Percentiles rank a stretch among this genome's conserved stretches.
phyloP scores from a whole-genome alignment of 2,113 vertebrate genomes.

The Bos indicus region DNA sequence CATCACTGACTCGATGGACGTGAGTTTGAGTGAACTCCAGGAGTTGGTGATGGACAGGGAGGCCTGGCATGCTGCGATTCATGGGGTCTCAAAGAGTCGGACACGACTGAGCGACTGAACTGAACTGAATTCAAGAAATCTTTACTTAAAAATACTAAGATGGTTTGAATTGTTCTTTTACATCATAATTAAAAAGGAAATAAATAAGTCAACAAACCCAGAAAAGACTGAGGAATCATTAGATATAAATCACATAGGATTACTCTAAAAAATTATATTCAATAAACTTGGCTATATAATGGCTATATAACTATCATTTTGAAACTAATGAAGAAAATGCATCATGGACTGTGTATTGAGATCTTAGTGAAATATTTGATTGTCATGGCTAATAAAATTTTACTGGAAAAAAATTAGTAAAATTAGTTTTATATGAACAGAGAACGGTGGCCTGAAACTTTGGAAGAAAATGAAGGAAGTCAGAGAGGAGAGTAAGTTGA shows the following conservation, averaged over 20 bases:
- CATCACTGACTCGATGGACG: too few species aligned
- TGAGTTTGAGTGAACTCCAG: too few species aligned
- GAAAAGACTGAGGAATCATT: slow-evolving; percentile 4
- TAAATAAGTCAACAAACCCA: slow-evolving; percentile 13
- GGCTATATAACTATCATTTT: neutral
- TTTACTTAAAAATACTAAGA: neutral
- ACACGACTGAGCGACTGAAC: too few species aligned
- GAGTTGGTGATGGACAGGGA: too few species aligned
- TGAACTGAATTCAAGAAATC: neutral
- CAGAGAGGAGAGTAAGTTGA: neutral
- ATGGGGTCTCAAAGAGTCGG: too few species aligned
- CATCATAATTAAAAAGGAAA: neutral
- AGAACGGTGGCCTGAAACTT: neutral
- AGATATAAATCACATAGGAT: slow-evolving; percentile 21
- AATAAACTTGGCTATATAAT: neutral
- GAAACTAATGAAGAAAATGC: slow-evolving; percentile 55
- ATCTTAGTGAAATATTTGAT: slow-evolving; percentile 21
- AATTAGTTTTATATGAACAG: slow-evolving; percentile 17
- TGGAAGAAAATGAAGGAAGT: neutral
- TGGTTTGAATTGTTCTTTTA: neutral
- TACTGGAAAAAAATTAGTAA: slow-evolving; percentile 36
- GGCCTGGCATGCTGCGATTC: too few species aligned
- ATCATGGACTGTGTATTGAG: neutral
- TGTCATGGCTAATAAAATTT: slow-evolving; percentile 34
- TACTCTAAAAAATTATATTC: slow-evolving; percentile 39